A percentile compares a stretch with the other conserved stretches of the same genome.
Evolutionary conservation across 2,113 vertebrate genomes (phyloP).

Genomic region (Meriones unguiculatus): DNA sequence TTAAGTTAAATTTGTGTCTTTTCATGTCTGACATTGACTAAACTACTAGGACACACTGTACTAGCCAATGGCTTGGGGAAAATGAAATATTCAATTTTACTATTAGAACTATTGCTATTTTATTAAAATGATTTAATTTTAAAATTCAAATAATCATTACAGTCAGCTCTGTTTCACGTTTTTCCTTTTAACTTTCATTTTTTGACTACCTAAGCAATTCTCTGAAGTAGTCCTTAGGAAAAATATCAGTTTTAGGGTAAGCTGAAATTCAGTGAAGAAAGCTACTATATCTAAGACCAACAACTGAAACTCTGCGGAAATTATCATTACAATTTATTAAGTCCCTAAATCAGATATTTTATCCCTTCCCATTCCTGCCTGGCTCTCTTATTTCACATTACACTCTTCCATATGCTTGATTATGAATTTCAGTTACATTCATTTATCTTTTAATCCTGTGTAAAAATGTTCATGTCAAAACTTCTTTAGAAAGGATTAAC

Average conservation of each 20-base stretch:
- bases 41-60: not conserved
- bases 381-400: not conserved
- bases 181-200: not conserved
- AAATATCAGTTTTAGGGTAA: not conserved
- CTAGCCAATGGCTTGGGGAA: not conserved
- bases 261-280: not conserved
- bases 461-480: not conserved
- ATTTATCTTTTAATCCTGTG: not conserved
- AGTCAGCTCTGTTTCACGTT: not conserved
- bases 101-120: not conserved
- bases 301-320: not conserved
- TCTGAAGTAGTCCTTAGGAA: not conserved
- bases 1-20: slow-evolving; percentile 34
- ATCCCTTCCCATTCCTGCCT: rapidly evolving
- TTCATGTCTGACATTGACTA: not conserved
- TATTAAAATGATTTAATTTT: not conserved
- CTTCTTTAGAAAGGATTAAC: not conserved
- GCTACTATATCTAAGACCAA: not conserved
- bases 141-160: not conserved
- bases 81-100: not conserved
- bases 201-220: not conserved
- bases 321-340: rapidly evolving
- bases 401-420: not conserved
- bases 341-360: not conserved
- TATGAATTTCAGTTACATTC: not conserved